phyloP scores from a whole-genome alignment of 2,888 invertebrate genomes.

The Camponotus fellah region DNA sequence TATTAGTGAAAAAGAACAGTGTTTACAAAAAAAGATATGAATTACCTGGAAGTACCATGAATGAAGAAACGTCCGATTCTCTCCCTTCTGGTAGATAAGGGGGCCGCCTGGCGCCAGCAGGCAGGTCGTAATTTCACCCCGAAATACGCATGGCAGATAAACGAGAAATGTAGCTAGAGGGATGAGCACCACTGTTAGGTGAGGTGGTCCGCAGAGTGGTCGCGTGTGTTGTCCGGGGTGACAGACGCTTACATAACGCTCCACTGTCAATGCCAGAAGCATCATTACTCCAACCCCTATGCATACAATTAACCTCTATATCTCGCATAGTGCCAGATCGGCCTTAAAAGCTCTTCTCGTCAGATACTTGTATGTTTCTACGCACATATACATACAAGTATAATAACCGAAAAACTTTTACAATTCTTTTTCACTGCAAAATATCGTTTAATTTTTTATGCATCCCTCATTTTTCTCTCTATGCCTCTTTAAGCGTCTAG shows the following conservation, averaged over 20 bases:
- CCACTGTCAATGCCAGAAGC: conserved; percentile 91
- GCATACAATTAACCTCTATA: conserved; percentile 54
- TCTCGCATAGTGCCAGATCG: conserved; percentile 13
- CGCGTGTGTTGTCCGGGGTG: conserved; percentile 90
- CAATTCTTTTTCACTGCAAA: background rate
- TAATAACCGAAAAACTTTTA: background rate
- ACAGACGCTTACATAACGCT: conserved; percentile 92
- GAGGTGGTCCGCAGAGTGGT: conserved; percentile 89
- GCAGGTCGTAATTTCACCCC: conserved; percentile 88
- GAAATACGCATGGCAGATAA: conserved; percentile 90
- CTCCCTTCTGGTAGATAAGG: conserved; percentile 88
- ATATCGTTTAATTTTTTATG: background rate
- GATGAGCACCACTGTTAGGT: conserved; percentile 89
- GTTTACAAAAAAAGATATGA: conserved; percentile 4
- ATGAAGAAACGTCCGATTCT: conserved; percentile 87
- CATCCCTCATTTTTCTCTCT: background rate
- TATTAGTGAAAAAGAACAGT: background rate
- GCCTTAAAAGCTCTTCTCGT: conserved; percentile 27
- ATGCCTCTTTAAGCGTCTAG: background rate
- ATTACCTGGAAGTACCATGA: conserved; percentile 87
- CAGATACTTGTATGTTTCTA: background rate
- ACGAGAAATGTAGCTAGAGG: conserved; percentile 89
- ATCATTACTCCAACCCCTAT: conserved; percentile 92
- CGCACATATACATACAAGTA: too few species aligned
- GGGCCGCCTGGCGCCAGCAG: conserved; percentile 86